phyloP scores from a whole-genome alignment of 2,888 invertebrate genomes.

The Lasioglossum marginatum region DNA sequence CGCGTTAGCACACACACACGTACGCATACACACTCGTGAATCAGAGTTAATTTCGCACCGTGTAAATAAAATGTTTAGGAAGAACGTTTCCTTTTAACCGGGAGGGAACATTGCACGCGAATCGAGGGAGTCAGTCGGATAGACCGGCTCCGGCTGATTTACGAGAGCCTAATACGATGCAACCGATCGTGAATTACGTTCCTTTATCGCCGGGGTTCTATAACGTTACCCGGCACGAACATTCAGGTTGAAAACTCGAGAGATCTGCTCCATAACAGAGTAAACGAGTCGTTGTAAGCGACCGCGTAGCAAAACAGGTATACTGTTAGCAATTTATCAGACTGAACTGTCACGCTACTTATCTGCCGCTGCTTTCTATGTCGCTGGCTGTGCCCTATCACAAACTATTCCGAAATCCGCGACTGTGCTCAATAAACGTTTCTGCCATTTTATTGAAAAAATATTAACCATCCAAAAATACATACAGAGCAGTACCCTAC shows the following conservation, averaged over 20 bases:
- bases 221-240: neutral
- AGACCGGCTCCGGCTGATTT: constrained; percentile 19
- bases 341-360: constrained; percentile 4
- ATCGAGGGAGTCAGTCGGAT: neutral
- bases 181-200: constrained; percentile 27
- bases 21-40: constrained; percentile 1
- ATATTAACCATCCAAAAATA: neutral
- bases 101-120: neutral
- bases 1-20: constrained; percentile 14
- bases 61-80: constrained; percentile 22
- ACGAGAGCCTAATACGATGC: constrained; percentile 29
- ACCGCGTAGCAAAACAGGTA: constrained; percentile 18
- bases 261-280: constrained; percentile 3
- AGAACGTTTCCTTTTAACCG: constrained; percentile 22
- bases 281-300: constrained; percentile 13
- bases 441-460: neutral
- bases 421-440: neutral
- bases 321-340: constrained; percentile 18
- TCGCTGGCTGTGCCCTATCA: neutral
- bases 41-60: constrained; percentile 45
- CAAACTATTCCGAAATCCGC: neutral
- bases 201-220: neutral
- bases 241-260: constrained; percentile 1
- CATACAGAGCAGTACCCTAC: neutral
- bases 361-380: constrained; percentile 9